phyloP scores from a whole-genome alignment of 2,113 vertebrate species.

The Bubo blakistoni region DNA sequence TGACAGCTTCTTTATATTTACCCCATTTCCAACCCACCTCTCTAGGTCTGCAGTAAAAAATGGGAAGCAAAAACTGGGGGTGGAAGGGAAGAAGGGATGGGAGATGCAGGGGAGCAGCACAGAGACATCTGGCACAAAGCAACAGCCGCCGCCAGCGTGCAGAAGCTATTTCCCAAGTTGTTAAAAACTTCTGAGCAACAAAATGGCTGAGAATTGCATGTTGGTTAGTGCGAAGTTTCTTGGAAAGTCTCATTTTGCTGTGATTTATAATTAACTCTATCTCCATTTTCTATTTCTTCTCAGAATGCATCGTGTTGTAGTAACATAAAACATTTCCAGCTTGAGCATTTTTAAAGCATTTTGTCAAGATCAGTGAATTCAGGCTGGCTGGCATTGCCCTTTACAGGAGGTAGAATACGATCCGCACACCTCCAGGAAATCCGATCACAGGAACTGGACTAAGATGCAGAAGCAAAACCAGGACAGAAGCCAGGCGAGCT shows the following conservation, averaged over 20 bases:
- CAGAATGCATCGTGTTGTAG: too few relatives aligned
- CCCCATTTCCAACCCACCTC: neutral
- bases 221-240: neutral
- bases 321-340: neutral
- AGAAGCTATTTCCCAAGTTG: neutral
- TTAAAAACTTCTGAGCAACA: neutral
- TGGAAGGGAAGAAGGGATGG: neutral
- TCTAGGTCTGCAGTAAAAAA: neutral
- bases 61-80: neutral
- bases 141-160: fast-evolving
- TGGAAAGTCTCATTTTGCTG: neutral
- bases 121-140: neutral
- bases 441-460: too few relatives aligned
- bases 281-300: neutral
- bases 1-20: too few relatives aligned
- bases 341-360: neutral
- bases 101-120: neutral
- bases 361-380: too few relatives aligned
- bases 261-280: neutral
- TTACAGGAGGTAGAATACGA: too few relatives aligned
- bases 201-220: neutral
- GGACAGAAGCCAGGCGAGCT: neutral
- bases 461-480: neutral
- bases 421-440: neutral
- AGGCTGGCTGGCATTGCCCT: too few relatives aligned